These are phyloP conservation scores for Mormyrus iriodes DNA, from an alignment of 2,113 vertebrate genomes.

Conservation along the genomic window DNA sequence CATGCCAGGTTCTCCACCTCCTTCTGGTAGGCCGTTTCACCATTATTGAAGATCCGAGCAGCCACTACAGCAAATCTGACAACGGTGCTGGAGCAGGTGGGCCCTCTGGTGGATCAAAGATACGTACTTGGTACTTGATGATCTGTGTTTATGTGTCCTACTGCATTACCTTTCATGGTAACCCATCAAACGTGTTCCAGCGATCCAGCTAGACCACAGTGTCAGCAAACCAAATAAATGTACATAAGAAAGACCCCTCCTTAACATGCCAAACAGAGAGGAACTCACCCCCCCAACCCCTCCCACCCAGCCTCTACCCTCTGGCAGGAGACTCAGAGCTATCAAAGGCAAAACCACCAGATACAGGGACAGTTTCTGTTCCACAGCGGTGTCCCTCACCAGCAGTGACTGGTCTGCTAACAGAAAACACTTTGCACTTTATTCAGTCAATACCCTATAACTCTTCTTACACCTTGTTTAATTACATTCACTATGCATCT, in stretches of 20 bases:
- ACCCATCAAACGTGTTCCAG: neutral
- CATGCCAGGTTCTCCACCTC: neutral
- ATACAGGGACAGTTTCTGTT: too few species aligned
- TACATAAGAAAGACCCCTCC: neutral
- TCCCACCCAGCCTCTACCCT: too few species aligned
- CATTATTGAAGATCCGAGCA: neutral
- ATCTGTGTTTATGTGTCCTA: neutral
- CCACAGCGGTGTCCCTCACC: too few species aligned
- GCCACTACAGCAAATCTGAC: neutral
- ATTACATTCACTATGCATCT: neutral
- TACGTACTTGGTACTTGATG: neutral
- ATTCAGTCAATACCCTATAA: too few species aligned
- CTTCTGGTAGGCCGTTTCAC: neutral
- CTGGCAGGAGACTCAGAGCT: too few species aligned
- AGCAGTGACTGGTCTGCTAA: too few species aligned
- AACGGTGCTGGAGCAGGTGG: neutral
- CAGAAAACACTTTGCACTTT: too few species aligned
- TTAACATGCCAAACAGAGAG: neutral
- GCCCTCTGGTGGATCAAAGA: neutral
- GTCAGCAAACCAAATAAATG: neutral
- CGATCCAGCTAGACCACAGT: neutral
- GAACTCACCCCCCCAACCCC: neutral
- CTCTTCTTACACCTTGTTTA: neutral
- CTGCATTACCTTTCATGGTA: neutral
- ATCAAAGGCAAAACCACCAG: too few species aligned